Base-by-base conservation (phyloP, 2,888 invertebrate species). In the Cinara cedri region DNA sequence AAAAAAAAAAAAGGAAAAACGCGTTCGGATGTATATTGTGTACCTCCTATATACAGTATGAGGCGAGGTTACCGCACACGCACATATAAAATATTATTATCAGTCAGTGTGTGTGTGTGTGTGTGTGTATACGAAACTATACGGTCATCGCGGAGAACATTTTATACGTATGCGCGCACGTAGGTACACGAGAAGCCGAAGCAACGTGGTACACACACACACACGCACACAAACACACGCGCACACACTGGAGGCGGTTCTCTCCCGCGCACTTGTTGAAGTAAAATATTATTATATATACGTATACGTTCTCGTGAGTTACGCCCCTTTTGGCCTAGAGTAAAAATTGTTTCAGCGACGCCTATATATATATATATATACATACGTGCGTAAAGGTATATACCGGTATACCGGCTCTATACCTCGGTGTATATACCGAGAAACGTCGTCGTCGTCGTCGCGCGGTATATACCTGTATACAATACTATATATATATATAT, bases 251-350 rank as follows among this genome's bases (percentile, higher is more conserved):
- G 78, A 78, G 78, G 78, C 78, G 78, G 78, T 78, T 78, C 78
- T 78, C 70, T 78, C 78, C 78, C 78, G 78, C 78, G 78, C 78
- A 70, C 78, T 70, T 70, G 78, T 60, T 70, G 78, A 78, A 78
- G 78, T 78, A 78, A 78, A 78, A 78, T 78, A 78, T 78, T 78
- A 78, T 34, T 34, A 34, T 34, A 34, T 34, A 34, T 34, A 34
- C 34, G 34, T 34, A 34, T 34, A 34, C 34, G 34, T 70, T 68
- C 70, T 78, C 78, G 78, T 78, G 78, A 68, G 78, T 78, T 78
- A 78, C 78, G 78, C 78, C 78, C 78, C 78, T 55, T 78, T 78
- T 78, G 78, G 78, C 78, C 78, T 70, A 78, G 78, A 78, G 78
- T 49, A 78, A 78, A 78, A 78, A 78, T 78, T 70, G 78, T 78